phyloP scores from a whole-genome alignment of 1,140 invertebrate genomes.

The Teleopsis dalmanni region DNA sequence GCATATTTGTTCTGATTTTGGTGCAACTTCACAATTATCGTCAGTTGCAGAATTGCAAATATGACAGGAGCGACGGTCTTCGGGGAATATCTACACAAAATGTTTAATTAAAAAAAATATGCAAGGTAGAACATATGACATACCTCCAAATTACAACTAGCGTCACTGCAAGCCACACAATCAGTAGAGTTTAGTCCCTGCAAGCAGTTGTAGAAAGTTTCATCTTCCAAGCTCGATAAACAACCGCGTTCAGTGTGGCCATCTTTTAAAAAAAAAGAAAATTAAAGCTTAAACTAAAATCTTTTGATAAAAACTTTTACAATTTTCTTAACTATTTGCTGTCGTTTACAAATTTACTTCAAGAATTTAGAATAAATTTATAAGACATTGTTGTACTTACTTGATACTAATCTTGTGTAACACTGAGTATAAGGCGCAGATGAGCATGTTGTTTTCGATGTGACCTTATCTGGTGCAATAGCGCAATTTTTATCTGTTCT shows the following conservation, averaged over 20 bases:
- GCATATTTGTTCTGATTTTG: constrained; percentile 15
- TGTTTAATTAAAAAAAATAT: neutral
- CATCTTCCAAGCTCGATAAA: constrained; percentile 19
- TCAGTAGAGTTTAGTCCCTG: constrained; percentile 16
- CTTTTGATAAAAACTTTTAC: neutral
- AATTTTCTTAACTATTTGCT: neutral
- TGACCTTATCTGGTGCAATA: constrained; percentile 11
- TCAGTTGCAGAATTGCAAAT: constrained; percentile 23
- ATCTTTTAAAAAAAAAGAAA: neutral
- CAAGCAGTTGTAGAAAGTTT: constrained; percentile 24
- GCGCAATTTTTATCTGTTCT: constrained; percentile 25
- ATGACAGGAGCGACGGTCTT: constrained; percentile 26
- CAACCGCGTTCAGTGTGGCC: constrained; percentile 38
- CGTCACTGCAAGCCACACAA: constrained; percentile 22
- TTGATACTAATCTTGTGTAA: constrained; percentile 23
- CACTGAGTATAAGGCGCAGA: constrained; percentile 25
- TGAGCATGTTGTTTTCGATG: constrained; percentile 11
- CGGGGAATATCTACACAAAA: constrained; percentile 25
- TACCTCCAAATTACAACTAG: constrained; percentile 26
- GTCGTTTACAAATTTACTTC: neutral
- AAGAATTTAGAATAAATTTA: too few relatives aligned
- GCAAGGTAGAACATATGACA: neutral
- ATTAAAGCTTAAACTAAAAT: neutral
- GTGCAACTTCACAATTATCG: constrained; percentile 16
- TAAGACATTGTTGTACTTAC: constrained; percentile 14